phyloP scores from a whole-genome alignment of 2,797 vertebrate genomes.

The Echeneis naucrates region DNA sequence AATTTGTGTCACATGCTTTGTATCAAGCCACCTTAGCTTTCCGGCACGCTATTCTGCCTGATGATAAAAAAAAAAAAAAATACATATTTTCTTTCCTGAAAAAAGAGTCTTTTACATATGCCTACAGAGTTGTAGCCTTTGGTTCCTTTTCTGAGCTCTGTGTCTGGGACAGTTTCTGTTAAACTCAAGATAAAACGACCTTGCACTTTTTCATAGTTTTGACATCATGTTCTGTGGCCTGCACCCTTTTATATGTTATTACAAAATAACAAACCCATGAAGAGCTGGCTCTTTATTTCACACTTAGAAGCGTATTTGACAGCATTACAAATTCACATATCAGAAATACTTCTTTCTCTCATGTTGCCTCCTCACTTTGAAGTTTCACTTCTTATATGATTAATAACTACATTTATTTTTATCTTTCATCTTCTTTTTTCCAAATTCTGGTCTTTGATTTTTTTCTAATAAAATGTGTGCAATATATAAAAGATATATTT shows the following conservation, averaged over 20 bases:
- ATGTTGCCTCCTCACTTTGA: not conserved
- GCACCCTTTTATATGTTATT: conserved; percentile 15
- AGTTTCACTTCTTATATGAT: not conserved
- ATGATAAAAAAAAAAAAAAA: too few species aligned
- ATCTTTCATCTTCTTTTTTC: not conserved
- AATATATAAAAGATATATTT: not conserved
- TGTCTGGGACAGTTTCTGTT: not conserved
- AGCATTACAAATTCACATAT: conserved; percentile 11
- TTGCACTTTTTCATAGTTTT: not conserved
- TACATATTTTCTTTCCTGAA: not conserved
- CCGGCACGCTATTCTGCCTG: too few species aligned
- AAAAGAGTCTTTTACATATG: not conserved
- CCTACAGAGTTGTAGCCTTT: not conserved
- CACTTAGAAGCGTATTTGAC: conserved; percentile 2
- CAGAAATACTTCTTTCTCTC: conserved; percentile 7
- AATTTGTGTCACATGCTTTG: not conserved
- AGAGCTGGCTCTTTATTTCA: not conserved
- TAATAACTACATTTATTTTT: not conserved
- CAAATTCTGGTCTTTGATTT: not conserved
- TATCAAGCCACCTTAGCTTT: not conserved
- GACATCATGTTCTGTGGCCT: not conserved
- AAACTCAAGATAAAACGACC: not conserved
- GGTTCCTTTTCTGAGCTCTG: not conserved
- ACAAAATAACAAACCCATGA: not conserved
- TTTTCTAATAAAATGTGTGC: not conserved